Percentiles rank a stretch among this genome's conserved stretches.
These are phyloP conservation scores for Oscarella lobularis DNA, from an alignment of 37 sponge, comb jelly and placozoan species.

Conservation along the genomic window DNA sequence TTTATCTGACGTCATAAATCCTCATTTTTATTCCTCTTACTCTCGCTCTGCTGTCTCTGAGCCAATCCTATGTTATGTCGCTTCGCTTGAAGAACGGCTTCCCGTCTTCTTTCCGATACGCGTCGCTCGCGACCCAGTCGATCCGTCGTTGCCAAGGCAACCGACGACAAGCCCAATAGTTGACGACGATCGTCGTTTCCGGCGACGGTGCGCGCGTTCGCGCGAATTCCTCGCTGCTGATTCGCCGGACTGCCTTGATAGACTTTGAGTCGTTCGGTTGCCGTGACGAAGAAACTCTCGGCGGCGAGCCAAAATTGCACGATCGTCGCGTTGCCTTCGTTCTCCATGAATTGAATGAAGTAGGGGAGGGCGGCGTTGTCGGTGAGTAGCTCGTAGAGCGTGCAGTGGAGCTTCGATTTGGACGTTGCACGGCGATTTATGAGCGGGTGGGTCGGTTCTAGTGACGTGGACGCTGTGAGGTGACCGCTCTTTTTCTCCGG, in stretches of 20 bases:
- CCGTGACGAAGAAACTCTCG: neutral
- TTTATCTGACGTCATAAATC: no score
- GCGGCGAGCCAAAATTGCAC: neutral
- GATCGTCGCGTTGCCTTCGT: neutral
- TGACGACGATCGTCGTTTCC: neutral
- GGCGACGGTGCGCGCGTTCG: neutral
- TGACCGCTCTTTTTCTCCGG: no score
- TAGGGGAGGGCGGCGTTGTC: neutral
- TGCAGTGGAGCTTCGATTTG: neutral
- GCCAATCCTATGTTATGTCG: neutral
- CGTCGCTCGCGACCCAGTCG: neutral
- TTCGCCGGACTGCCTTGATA: neutral
- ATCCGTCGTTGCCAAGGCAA: neutral
- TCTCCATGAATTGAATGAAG: neutral
- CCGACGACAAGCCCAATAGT: neutral
- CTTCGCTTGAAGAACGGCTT: neutral
- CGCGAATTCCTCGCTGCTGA: neutral
- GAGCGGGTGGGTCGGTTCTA: no score
- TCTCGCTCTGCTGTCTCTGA: neutral
- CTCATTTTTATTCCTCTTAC: no score
- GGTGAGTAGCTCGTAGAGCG: neutral
- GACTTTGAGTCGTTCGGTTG: neutral
- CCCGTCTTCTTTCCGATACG: neutral
- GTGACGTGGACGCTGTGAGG: no score
- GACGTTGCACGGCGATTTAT: neutral